Evolutionary conservation across 1,140 invertebrate genomes (phyloP).

Genomic region (Diploscapter pachys): DNA sequence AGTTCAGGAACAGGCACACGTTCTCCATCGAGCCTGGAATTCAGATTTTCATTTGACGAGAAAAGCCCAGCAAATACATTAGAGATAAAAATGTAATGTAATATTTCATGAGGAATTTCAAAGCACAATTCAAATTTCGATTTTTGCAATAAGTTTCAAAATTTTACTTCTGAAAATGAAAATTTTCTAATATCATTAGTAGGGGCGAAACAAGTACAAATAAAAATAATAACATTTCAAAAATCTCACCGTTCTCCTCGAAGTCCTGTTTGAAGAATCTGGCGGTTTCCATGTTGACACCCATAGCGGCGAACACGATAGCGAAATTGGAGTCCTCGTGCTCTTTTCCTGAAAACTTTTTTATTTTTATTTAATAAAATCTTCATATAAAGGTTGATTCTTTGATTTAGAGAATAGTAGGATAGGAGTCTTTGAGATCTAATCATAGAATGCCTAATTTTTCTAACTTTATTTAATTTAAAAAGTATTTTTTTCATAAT

Average conservation of each 20-base stretch:
- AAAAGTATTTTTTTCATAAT: too few species aligned
- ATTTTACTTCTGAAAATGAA: not conserved
- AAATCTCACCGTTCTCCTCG: conserved; percentile 73
- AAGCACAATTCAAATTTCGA: not conserved
- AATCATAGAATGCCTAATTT: too few species aligned
- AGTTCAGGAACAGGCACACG: conserved; percentile 89
- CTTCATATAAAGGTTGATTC: too few species aligned
- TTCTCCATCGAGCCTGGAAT: conserved; percentile 80
- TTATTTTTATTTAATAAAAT: too few species aligned
- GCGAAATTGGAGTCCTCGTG: conserved; percentile 79
- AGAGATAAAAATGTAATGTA: not conserved
- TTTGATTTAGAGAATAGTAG: too few species aligned
- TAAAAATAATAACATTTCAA: not conserved
- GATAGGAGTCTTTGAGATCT: too few species aligned
- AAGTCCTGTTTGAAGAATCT: conserved; percentile 90
- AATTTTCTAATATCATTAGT: not conserved
- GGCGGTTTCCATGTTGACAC: conserved; percentile 95
- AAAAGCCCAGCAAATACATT: too few species aligned
- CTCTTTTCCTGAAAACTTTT: not conserved
- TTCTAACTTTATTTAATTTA: too few species aligned
- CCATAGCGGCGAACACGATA: conserved; percentile 96
- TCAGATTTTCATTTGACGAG: too few species aligned
- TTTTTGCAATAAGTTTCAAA: not conserved
- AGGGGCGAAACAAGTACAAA: not conserved
- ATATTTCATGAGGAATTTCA: not conserved